A percentile compares a stretch with the other conserved stretches of the same genome.
These are phyloP conservation scores for Falco punctatus DNA, from an alignment of 2,113 vertebrate genomes.

Conservation along the genomic window DNA sequence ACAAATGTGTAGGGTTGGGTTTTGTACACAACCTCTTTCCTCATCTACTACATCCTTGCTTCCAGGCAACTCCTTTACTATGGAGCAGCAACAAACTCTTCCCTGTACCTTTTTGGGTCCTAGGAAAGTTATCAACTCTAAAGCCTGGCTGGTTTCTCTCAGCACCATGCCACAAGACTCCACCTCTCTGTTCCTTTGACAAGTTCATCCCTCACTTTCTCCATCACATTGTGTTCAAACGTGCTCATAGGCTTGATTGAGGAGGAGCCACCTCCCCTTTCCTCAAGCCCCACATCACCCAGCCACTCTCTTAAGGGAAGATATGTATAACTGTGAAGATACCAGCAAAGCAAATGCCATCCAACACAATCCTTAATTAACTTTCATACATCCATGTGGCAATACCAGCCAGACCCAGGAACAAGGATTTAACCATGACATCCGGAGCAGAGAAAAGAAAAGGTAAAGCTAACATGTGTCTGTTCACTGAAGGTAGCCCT, in stretches of 20 bases:
- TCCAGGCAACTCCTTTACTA: background rate
- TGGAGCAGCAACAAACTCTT: background rate
- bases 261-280: background rate
- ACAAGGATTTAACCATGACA: background rate
- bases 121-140: background rate
- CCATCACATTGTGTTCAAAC: background rate
- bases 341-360: background rate
- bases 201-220: background rate
- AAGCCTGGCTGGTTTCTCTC: background rate
- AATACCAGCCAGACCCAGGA: background rate
- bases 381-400: background rate
- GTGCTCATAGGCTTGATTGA: background rate
- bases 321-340: background rate
- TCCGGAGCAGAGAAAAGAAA: background rate
- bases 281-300: background rate
- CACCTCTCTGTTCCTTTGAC: background rate
- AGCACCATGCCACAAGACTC: background rate
- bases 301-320: background rate
- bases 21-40: background rate
- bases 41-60: background rate
- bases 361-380: background rate
- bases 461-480: background rate
- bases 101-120: background rate
- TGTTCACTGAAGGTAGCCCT: background rate
- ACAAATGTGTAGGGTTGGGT: rapidly evolving